A percentile compares a stretch with the other conserved stretches of the same genome.
phyloP scores from a whole-genome alignment of 2,113 vertebrate species.

The Odobenus rosmarus region DNA sequence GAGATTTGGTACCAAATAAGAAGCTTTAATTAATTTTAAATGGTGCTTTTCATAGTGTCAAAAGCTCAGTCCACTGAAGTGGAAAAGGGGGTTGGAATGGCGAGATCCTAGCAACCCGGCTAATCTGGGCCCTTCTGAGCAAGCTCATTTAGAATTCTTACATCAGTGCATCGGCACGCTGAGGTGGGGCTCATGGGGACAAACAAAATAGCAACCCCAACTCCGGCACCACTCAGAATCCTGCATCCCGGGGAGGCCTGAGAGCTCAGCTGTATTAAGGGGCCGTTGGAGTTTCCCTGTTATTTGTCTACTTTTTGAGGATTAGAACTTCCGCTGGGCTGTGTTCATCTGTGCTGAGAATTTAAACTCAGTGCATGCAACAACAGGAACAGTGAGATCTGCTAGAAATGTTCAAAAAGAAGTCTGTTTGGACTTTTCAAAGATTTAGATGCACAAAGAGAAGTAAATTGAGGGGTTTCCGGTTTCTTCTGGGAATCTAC shows the following conservation, averaged over 20 bases:
- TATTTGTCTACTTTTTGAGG: conserved; percentile 76
- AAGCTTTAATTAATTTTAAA: conserved; percentile 99
- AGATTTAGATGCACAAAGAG: conserved; percentile 63
- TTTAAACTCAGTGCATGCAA: conserved; percentile 20
- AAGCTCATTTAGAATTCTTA: conserved; percentile 94
- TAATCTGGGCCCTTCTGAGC: conserved; percentile 91
- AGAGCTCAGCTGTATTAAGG: conserved; percentile 63
- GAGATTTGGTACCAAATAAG: conserved; percentile 91
- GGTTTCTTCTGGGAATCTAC: conserved; percentile 61
- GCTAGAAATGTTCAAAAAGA: conserved; percentile 67
- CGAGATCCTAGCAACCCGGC: conserved; percentile 94
- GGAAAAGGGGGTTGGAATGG: conserved; percentile 94
- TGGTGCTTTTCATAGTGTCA: conserved; percentile 95
- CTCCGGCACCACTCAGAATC: conserved; percentile 60
- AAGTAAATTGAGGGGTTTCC: conserved; percentile 70
- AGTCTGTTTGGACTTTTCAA: conserved; percentile 67
- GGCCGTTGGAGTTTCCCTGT: conserved; percentile 73
- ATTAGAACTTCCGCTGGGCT: conserved; percentile 51
- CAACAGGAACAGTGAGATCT: conserved; percentile 61
- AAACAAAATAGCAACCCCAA: conserved; percentile 78
- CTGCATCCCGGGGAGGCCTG: conserved; percentile 64
- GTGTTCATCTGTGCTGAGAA: conserved; percentile 69
- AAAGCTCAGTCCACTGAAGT: conserved; percentile 93
- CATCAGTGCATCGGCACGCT: conserved; percentile 94
- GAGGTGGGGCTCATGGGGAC: conserved; percentile 86